Conservation (phyloP, 2,888 invertebrate genomes). For the Epiblema foenella region DNA sequence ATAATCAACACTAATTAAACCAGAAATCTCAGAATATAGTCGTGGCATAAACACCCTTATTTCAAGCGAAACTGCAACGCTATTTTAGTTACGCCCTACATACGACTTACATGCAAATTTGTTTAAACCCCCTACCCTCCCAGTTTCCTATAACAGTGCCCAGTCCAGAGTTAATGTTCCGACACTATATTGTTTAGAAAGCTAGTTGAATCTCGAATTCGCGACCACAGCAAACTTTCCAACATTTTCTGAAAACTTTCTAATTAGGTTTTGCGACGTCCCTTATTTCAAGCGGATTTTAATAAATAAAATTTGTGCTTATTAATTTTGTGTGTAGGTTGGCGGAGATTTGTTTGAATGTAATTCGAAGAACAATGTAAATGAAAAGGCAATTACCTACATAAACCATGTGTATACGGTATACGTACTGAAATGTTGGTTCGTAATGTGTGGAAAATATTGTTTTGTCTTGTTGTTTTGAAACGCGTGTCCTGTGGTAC, state of each 20-base stretch:
- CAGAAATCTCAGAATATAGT: not conserved
- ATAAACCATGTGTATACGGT: no score
- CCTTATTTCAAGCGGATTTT: conserved; percentile 31
- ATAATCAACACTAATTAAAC: no score
- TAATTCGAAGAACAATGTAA: conserved; percentile 12
- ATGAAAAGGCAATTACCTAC: not conserved
- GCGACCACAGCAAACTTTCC: conserved; percentile 38
- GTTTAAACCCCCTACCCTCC: not conserved
- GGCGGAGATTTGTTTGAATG: not conserved
- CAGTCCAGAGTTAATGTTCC: conserved; percentile 27
- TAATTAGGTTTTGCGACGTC: conserved; percentile 33
- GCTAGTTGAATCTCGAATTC: conserved; percentile 30
- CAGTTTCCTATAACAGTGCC: conserved; percentile 7
- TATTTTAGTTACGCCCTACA: not conserved
- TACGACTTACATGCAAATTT: not conserved
- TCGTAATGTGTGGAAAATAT: no score
- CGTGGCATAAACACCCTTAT: not conserved
- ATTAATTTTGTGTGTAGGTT: conserved; percentile 3
- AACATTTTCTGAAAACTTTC: conserved; percentile 36
- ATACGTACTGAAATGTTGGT: no score
- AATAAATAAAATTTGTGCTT: conserved; percentile 12
- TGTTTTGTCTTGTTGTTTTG: no score
- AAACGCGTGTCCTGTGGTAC: no score
- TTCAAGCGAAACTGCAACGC: not conserved
- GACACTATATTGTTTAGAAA: conserved; percentile 41